These are phyloP conservation scores for Gila orcuttii DNA, from an alignment of 2,113 vertebrate genomes.

Conservation along the genomic window DNA sequence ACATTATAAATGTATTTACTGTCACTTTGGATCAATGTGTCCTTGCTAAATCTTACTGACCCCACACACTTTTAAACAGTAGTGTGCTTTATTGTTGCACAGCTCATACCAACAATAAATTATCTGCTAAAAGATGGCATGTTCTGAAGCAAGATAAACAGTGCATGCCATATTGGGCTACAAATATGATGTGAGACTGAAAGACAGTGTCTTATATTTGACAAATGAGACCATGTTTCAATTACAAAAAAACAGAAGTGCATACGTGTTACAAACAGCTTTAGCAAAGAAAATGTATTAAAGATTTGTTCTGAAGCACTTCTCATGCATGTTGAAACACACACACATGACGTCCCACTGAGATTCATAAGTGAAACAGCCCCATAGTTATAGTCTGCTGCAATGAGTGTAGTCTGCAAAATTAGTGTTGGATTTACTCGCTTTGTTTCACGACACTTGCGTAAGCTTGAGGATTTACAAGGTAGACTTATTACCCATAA, in stretches of 20 bases:
- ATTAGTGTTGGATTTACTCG: conserved; percentile 53
- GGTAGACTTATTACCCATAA: conserved; percentile 38
- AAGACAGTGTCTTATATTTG: not conserved
- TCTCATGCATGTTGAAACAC: not conserved
- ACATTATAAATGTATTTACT: not conserved
- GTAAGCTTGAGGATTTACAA: conserved; percentile 54
- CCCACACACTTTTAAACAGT: too few relatives aligned
- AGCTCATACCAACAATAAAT: too few relatives aligned
- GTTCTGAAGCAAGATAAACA: too few relatives aligned
- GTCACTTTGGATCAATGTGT: not conserved
- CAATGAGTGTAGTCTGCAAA: not conserved
- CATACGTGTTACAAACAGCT: not conserved
- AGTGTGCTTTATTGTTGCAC: too few relatives aligned
- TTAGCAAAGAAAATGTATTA: not conserved
- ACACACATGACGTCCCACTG: conserved; percentile 33
- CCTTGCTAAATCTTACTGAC: not conserved
- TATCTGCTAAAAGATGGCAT: too few relatives aligned
- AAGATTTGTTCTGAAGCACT: not conserved
- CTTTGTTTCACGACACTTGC: conserved; percentile 47
- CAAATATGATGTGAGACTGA: too few relatives aligned
- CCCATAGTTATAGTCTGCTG: not conserved
- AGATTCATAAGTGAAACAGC: not conserved
- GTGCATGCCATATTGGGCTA: too few relatives aligned
- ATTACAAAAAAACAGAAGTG: not conserved
- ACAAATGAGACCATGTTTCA: not conserved